Evolutionary conservation across 2,113 vertebrate species (phyloP).

Genomic region (Brachirus orientalis): DNA sequence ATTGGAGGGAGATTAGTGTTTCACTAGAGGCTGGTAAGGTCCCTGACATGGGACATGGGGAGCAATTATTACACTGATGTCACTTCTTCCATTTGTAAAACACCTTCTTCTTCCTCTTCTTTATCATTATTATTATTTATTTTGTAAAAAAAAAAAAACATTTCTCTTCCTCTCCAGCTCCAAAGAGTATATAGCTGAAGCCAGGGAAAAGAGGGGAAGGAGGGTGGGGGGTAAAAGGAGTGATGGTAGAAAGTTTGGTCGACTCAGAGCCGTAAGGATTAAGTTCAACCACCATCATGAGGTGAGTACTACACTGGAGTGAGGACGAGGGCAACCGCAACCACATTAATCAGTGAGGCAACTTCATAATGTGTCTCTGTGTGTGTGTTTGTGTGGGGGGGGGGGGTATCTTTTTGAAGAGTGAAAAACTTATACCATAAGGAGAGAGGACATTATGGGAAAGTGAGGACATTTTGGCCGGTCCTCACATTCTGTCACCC

Average conservation of each 20-base stretch:
- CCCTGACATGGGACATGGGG: constrained; percentile 11
- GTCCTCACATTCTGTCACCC: no score
- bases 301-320: constrained; percentile 51
- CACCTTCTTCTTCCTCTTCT: constrained; percentile 14
- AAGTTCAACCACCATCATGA: constrained; percentile 55
- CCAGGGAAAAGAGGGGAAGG: neutral
- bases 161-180: constrained; percentile 22
- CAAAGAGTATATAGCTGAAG: constrained; percentile 43
- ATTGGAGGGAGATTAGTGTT: constrained; percentile 16
- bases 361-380: neutral
- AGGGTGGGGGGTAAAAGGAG: constrained; percentile 1
- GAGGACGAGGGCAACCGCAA: constrained; percentile 25
- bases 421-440: no score
- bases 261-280: constrained; percentile 28
- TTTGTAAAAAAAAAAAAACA: neutral
- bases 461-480: no score
- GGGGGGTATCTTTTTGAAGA: no score
- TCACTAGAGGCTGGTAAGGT: constrained; percentile 32
- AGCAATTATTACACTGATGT: constrained; percentile 35
- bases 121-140: no score
- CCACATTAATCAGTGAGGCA: constrained; percentile 17
- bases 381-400: neutral
- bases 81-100: constrained; percentile 23
- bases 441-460: no score
- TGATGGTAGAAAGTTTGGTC: constrained; percentile 19